Evolutionary conservation across 1,140 invertebrate genomes (phyloP).

Genomic region (Acromyrmex heyeri): DNA sequence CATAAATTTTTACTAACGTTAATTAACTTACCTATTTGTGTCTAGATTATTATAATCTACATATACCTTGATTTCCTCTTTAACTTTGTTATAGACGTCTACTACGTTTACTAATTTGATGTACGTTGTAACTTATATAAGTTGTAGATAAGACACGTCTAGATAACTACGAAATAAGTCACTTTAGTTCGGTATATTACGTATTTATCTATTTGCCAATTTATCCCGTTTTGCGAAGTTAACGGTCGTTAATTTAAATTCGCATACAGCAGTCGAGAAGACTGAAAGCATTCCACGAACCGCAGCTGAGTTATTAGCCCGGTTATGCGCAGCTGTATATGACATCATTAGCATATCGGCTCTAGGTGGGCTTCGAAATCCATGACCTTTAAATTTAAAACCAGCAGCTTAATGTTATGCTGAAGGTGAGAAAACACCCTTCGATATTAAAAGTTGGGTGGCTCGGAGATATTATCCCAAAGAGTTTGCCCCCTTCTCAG

Average conservation of each 20-base stretch:
- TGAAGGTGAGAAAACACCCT: conserved; percentile 85
- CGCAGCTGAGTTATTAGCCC: conserved; percentile 61
- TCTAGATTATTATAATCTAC: background rate
- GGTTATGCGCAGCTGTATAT: conserved; percentile 72
- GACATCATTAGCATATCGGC: conserved; percentile 83
- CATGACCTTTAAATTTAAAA: conserved; percentile 83
- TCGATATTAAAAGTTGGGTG: conserved; percentile 85
- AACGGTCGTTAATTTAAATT: conserved; percentile 47
- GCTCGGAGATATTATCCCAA: conserved; percentile 80
- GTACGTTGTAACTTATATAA: background rate
- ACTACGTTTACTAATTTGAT: background rate
- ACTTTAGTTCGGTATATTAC: conserved; percentile 2
- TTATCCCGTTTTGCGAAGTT: conserved; percentile 8
- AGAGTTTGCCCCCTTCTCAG: conserved; percentile 38
- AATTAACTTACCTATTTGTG: background rate
- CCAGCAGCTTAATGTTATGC: conserved; percentile 78
- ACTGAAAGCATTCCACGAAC: conserved; percentile 39
- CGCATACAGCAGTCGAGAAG: conserved; percentile 7
- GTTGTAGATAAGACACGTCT: background rate
- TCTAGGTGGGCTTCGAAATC: conserved; percentile 77
- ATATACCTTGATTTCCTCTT: background rate
- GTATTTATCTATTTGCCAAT: conserved; percentile 3
- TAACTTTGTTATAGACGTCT: background rate
- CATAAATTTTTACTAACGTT: background rate
- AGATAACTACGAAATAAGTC: background rate